Conservation (phyloP, 2,113 vertebrate species). For the Rhinichthys klamathensis region DNA sequence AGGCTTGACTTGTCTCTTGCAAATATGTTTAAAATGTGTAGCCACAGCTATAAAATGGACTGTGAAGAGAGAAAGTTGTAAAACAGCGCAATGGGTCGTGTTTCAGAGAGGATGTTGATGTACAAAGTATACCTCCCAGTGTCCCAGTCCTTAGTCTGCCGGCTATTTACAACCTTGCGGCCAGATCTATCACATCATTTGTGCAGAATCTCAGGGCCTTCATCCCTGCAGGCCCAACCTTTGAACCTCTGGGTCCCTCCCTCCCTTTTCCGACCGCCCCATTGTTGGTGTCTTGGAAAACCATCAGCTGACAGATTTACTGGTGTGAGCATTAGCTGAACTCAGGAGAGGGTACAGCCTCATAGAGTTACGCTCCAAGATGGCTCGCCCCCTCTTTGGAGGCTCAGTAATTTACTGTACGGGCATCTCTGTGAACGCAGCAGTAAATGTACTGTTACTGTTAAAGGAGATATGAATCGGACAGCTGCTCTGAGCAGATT, state of each 20-base stretch:
- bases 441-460: conserved; percentile 54
- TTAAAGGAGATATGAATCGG: conserved; percentile 55
- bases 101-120: conserved; percentile 24
- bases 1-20: not conserved
- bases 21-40: conserved; percentile 20
- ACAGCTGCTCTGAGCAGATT: conserved; percentile 46
- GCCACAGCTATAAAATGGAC: not conserved
- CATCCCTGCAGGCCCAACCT: conserved; percentile 45
- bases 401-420: conserved; percentile 53
- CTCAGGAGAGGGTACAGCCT: conserved; percentile 53
- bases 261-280: conserved; percentile 41
- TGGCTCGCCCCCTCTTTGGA: conserved; percentile 32
- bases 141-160: conserved; percentile 33
- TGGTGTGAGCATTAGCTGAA: conserved; percentile 55
- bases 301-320: conserved; percentile 63
- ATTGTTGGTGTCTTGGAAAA: conserved; percentile 54
- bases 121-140: conserved; percentile 33
- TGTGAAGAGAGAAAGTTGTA: conserved; percentile 24
- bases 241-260: conserved; percentile 47
- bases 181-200: conserved; percentile 53
- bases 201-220: conserved; percentile 38
- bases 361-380: conserved; percentile 50
- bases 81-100: conserved; percentile 32
- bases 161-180: conserved; percentile 47
- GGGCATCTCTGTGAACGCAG: conserved; percentile 38